phyloP scores from a whole-genome alignment of 2,113 vertebrate species.

The Ictalurus punctatus region DNA sequence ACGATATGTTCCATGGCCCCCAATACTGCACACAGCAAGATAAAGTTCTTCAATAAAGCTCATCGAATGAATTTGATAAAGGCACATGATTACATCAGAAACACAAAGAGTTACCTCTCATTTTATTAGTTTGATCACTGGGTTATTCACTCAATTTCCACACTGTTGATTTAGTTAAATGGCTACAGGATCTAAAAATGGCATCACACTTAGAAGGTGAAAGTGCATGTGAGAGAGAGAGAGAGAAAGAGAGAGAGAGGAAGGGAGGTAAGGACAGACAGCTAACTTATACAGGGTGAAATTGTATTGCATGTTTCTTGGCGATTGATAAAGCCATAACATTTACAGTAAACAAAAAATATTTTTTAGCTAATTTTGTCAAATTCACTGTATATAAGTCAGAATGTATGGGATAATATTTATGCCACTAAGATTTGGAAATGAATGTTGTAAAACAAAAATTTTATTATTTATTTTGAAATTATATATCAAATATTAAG shows the following conservation, averaged over 20 bases:
- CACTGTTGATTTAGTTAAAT: neutral
- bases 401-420: neutral
- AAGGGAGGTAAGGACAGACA: too few relatives aligned
- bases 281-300: neutral
- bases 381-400: neutral
- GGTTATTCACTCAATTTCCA: neutral
- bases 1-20: slow-evolving; percentile 64
- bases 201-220: neutral
- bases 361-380: neutral
- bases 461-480: neutral
- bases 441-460: neutral
- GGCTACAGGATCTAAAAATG: neutral
- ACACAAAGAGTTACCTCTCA: neutral
- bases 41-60: slow-evolving; percentile 1
- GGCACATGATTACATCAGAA: neutral
- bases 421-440: neutral
- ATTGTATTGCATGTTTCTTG: neutral
- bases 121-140: neutral
- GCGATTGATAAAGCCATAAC: neutral
- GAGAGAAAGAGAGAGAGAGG: neutral
- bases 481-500: neutral
- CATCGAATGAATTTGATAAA: neutral
- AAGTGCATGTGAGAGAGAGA: neutral
- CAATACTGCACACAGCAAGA: slow-evolving; percentile 59
- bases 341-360: neutral